phyloP scores from a whole-genome alignment of 1,140 invertebrate species.

The Holcopasites calliopsidis region DNA sequence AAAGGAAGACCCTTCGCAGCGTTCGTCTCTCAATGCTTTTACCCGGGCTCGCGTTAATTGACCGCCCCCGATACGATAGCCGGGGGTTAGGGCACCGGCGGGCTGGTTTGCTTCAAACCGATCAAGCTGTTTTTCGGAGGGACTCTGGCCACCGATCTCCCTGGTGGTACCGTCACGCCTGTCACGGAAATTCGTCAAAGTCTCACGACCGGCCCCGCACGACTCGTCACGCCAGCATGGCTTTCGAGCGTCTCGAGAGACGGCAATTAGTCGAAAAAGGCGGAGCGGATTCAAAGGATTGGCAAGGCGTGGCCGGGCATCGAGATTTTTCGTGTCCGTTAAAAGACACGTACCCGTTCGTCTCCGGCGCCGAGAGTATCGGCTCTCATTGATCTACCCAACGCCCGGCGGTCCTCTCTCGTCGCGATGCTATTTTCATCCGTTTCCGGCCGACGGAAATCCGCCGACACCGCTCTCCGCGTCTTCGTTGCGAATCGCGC shows the following conservation, averaged over 20 bases:
- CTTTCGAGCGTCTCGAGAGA: neutral
- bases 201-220: neutral
- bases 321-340: slow-evolving; percentile 26
- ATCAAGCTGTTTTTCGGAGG: too few relatives aligned
- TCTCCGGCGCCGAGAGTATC: slow-evolving; percentile 27
- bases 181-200: neutral
- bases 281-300: slow-evolving; percentile 71
- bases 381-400: slow-evolving; percentile 65
- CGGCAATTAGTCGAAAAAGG: slow-evolving; percentile 70
- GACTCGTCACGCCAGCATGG: neutral
- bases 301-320: slow-evolving; percentile 64
- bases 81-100: too few relatives aligned
- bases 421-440: slow-evolving; percentile 41
- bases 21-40: too few relatives aligned
- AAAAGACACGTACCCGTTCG: slow-evolving; percentile 58
- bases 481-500: too few relatives aligned
- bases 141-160: too few relatives aligned
- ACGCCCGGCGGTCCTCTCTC: slow-evolving; percentile 34
- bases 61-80: too few relatives aligned
- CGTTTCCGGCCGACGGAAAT: slow-evolving; percentile 1
- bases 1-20: too few relatives aligned
- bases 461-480: too few relatives aligned
- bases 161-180: too few relatives aligned
- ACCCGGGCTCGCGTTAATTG: too few relatives aligned
- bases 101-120: too few relatives aligned